A percentile compares a stretch with the other conserved stretches of the same genome.
phyloP scores from a whole-genome alignment of 2,797 vertebrate species.

The Acrossocheilus fasciatus region DNA sequence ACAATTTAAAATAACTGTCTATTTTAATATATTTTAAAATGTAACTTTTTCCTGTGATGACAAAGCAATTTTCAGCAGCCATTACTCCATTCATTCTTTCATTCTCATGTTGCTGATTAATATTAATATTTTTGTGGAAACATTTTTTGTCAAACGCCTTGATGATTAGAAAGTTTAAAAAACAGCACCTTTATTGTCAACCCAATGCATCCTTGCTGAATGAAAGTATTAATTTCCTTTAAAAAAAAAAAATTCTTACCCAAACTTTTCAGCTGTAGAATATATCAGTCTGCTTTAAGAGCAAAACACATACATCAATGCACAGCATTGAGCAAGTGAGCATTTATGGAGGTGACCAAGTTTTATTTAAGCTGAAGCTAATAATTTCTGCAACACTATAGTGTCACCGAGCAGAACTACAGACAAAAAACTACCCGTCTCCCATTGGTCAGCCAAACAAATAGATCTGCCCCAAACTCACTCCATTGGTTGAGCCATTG shows the following conservation, averaged over 20 bases:
- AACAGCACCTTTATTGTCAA: not conserved
- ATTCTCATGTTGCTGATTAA: not conserved
- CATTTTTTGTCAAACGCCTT: not conserved
- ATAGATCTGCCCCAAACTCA: not conserved
- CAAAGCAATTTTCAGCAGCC: not conserved
- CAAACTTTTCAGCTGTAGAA: not conserved
- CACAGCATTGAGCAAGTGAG: not conserved
- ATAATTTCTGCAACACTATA: not conserved
- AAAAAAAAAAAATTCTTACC: not conserved
- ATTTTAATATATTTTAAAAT: not conserved
- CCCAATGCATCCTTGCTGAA: not conserved
- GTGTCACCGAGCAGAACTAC: not conserved
- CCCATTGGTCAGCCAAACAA: not conserved
- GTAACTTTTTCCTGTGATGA: too few relatives aligned
- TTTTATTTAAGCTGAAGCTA: not conserved
- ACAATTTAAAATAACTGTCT: not conserved
- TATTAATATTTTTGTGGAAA: not conserved
- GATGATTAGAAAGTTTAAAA: not conserved
- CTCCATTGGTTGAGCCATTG: not conserved
- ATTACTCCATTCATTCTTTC: not conserved
- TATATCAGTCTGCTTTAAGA: not conserved
- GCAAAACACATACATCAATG: not conserved
- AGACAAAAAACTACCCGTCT: not conserved
- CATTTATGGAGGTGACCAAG: not conserved
- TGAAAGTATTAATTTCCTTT: not conserved